These are phyloP conservation scores for Eueides isabella DNA, from an alignment of 1,140 invertebrate species.

Conservation along the genomic window DNA sequence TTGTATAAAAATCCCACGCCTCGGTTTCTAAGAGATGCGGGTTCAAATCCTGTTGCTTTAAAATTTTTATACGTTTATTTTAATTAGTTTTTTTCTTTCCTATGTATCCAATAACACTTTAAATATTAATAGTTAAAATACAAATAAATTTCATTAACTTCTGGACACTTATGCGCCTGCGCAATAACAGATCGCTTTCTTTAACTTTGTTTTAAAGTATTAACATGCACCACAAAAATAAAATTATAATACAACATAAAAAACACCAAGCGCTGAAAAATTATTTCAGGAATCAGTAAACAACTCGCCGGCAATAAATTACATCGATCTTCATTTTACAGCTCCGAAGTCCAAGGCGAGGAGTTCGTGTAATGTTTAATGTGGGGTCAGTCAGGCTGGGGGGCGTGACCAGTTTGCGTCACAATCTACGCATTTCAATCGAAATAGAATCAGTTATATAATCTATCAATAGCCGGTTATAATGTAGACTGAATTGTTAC, in stretches of 20 bases:
- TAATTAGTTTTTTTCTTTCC: too few relatives aligned
- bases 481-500: neutral
- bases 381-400: constrained; percentile 23
- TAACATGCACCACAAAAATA: neutral
- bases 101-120: too few relatives aligned
- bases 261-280: neutral
- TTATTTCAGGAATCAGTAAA: constrained; percentile 7
- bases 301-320: neutral
- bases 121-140: too few relatives aligned
- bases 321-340: constrained; percentile 8
- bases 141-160: too few relatives aligned
- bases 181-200: too few relatives aligned
- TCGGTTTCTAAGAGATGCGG: too few relatives aligned
- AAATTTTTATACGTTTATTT: too few relatives aligned
- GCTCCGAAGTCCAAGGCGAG: constrained; percentile 35
- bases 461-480: neutral
- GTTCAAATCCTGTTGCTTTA: too few relatives aligned
- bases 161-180: too few relatives aligned
- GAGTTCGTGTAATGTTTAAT: constrained; percentile 15
- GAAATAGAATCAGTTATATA: neutral
- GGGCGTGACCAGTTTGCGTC: constrained; percentile 27
- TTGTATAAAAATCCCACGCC: too few relatives aligned
- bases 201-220: neutral
- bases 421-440: constrained; percentile 7
- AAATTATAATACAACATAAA: neutral